Evolutionary conservation across 2,888 invertebrate genomes (phyloP).

Genomic region (Pristionchus maxplancki): DNA sequence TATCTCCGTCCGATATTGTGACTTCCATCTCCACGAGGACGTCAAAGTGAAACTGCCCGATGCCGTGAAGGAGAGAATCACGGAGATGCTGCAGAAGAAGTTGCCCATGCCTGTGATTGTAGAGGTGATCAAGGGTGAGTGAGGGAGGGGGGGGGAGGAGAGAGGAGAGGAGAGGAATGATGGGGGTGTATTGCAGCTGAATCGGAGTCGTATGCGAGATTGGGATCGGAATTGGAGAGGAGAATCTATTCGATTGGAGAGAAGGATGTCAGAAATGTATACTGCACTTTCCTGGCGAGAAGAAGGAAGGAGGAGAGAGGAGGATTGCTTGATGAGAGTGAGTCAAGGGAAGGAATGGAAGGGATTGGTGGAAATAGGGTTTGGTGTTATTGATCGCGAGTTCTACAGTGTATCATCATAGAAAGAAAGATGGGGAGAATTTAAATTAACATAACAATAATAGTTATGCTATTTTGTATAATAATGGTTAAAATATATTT

Average conservation of each 20-base stretch:
- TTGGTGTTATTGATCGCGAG: too few species aligned
- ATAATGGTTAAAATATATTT: too few species aligned
- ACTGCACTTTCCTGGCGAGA: slow-evolving; percentile 46
- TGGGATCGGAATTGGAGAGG: slow-evolving; percentile 50
- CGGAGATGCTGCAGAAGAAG: slow-evolving; percentile 62
- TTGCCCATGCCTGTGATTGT: slow-evolving; percentile 63
- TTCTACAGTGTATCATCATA: too few species aligned
- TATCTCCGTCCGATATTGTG: slow-evolving; percentile 68
- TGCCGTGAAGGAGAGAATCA: slow-evolving; percentile 54
- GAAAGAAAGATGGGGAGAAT: neutral
- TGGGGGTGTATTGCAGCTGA: slow-evolving; percentile 29
- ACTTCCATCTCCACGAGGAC: slow-evolving; percentile 67
- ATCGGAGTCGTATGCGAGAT: neutral
- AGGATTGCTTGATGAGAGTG: neutral
- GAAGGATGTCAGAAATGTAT: slow-evolving; percentile 53
- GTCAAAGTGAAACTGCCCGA: slow-evolving; percentile 52
- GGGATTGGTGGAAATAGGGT: neutral
- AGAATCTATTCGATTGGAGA: slow-evolving; percentile 45
- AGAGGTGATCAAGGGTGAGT: slow-evolving; percentile 62
- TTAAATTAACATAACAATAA: too few species aligned
- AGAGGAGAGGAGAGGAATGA: neutral
- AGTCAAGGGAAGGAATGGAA: neutral
- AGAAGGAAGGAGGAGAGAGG: slow-evolving; percentile 31
- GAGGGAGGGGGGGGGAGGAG: neutral
- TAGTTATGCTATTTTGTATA: too few species aligned